Percentiles rank a stretch among this genome's conserved stretches.
phyloP scores from a whole-genome alignment of 2,113 vertebrate species.

The Thunnus maccoyii region DNA sequence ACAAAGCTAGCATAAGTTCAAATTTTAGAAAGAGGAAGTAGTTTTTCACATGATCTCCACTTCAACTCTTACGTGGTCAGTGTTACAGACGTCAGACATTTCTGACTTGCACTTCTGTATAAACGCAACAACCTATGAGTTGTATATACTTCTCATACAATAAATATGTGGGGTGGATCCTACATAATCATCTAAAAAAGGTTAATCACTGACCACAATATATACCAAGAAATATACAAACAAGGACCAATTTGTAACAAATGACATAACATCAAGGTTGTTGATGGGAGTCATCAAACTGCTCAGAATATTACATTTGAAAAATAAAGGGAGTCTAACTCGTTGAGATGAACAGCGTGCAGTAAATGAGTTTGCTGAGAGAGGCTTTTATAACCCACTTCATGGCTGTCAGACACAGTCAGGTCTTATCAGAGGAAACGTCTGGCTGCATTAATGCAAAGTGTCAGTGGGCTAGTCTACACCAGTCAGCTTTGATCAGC shows the following conservation, averaged over 20 bases:
- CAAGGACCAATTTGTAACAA: neutral
- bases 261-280: conserved; percentile 16
- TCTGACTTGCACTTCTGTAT: conserved; percentile 42
- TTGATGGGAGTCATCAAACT: neutral
- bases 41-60: neutral
- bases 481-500: conserved; percentile 60
- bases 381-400: conserved; percentile 66
- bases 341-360: conserved; percentile 56
- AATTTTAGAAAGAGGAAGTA: neutral
- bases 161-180: neutral
- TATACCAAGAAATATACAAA: neutral
- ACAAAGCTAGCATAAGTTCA: neutral
- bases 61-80: conserved; percentile 10
- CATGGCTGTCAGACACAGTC: conserved; percentile 64
- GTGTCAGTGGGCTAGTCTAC: conserved; percentile 54
- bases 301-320: conserved; percentile 48
- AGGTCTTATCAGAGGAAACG: conserved; percentile 72
- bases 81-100: neutral
- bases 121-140: neutral
- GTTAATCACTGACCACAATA: neutral
- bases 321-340: conserved; percentile 55
- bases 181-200: neutral
- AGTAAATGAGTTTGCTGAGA: conserved; percentile 70
- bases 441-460: conserved; percentile 65
- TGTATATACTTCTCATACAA: neutral